Evolutionary conservation across 30 jellyfish, hydroid and myxozoan genomes (phyloP).

Genomic region (Catostylus mosaicus): DNA sequence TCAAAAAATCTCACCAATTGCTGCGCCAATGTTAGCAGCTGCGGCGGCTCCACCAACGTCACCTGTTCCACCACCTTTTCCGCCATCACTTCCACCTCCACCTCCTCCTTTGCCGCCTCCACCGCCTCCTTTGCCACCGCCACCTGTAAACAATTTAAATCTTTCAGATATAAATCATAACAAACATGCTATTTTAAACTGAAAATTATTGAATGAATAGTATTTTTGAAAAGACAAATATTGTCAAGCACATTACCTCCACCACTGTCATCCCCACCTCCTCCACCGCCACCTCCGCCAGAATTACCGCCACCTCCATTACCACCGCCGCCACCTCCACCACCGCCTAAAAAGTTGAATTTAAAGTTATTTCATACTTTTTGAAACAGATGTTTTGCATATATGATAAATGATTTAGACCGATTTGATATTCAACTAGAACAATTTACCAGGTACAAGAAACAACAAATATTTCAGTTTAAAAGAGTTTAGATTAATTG

Average conservation of each 20-base stretch:
- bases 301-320: constrained; percentile 64
- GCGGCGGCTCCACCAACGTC: constrained; percentile 95
- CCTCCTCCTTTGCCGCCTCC: constrained; percentile 81
- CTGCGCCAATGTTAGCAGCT: constrained; percentile 95
- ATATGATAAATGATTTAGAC: too few relatives aligned
- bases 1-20: constrained; percentile 80
- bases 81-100: constrained; percentile 95
- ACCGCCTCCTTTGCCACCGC: constrained; percentile 88
- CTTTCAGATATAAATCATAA: neutral
- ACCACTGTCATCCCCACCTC: constrained; percentile 65
- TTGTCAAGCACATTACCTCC: constrained; percentile 49
- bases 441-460: too few relatives aligned
- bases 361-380: too few relatives aligned
- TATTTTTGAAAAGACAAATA: neutral
- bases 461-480: too few relatives aligned
- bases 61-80: constrained; percentile 89
- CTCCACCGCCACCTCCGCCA: constrained; percentile 68
- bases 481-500: too few relatives aligned
- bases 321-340: constrained; percentile 60
- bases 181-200: neutral
- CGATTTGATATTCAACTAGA: too few relatives aligned
- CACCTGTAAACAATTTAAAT: constrained; percentile 43
- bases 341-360: constrained; percentile 36
- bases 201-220: too few relatives aligned
- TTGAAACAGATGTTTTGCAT: too few relatives aligned